These are phyloP conservation scores for Columbina picui DNA, from an alignment of 2,113 vertebrate species.

Conservation along the genomic window DNA sequence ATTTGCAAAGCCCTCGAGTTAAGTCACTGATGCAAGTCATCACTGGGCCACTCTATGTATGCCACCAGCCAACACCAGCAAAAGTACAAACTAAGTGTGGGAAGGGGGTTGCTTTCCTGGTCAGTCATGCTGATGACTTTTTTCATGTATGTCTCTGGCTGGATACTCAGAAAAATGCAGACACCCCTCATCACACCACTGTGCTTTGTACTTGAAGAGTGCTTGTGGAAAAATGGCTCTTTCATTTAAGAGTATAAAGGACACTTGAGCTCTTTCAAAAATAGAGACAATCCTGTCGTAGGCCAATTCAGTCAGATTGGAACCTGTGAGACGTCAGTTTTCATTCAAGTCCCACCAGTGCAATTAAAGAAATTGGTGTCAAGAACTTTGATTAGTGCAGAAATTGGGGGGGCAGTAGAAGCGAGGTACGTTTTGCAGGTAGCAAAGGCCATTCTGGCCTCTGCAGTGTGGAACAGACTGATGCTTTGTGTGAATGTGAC, in stretches of 20 bases:
- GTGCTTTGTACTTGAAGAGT: background rate
- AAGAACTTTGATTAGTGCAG: background rate
- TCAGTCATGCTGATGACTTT: background rate
- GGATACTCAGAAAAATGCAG: background rate
- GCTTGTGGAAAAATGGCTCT: background rate
- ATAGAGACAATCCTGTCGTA: rapidly evolving
- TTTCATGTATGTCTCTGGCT: background rate
- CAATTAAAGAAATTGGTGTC: background rate
- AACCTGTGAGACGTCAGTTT: background rate
- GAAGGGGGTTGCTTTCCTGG: background rate
- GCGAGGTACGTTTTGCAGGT: background rate
- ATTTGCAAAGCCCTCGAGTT: background rate
- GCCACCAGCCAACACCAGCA: background rate
- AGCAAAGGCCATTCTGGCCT: background rate
- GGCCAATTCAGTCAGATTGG: background rate
- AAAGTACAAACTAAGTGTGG: background rate
- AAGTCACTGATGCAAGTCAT: background rate
- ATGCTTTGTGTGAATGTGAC: background rate
- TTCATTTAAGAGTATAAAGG: background rate
- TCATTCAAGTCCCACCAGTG: background rate
- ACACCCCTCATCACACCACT: background rate
- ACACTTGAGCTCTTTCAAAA: background rate
- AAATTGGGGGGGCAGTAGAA: background rate
- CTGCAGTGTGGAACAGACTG: background rate
- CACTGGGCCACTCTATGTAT: background rate